Base-by-base conservation (phyloP, 2,888 invertebrate species). In the Automeris io region DNA sequence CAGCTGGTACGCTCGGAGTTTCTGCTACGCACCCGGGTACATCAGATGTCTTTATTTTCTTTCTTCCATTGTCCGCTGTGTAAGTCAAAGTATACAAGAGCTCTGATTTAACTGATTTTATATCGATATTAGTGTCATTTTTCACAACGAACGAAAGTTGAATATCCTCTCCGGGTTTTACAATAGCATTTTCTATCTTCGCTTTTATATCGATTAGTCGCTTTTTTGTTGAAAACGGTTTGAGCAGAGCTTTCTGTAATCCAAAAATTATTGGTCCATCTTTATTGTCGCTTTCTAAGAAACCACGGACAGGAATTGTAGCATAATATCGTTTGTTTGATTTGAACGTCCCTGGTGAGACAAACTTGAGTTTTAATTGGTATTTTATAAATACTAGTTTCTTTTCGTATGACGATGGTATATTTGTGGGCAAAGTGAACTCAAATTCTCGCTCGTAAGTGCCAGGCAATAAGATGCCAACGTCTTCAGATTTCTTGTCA, bases 401-500 rank as follows among this genome's bases (percentile, higher is more conserved):
- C 12, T 52, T 43, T 29, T 48, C 45, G 32, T 51, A 56, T 1
- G 56, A 46, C 4, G 60, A 44, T 5, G 62, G 62, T 26, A 60
- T 49, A 11, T 53, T 41, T 5, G 39, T 31, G 3, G 59, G 61
- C 6, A 61, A 33, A 3, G 34, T 5, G 24, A 59, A 59, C n/a
- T 31, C 32, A 24, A 61, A 57, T 4, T 43, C 37, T 19, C 29
- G 35, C 21, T 51, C 47, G 18, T 52, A 45, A 0, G 38, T 31
- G 18, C 53, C 54, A 6, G 25, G 19, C n/a, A 33, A 31, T 1
- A 47, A 18, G 5, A 43, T 23, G 1, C 37, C 29, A 5, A 22
- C 31, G 1, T 25, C 24, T 16, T 25, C 40, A 9, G 36, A 35
- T 21, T 25, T 29, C 35, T 43, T 44, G 7, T 49, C 35, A 5